Base-by-base conservation (phyloP, 2,888 invertebrate species). In the Gisinianus flammeolus region DNA sequence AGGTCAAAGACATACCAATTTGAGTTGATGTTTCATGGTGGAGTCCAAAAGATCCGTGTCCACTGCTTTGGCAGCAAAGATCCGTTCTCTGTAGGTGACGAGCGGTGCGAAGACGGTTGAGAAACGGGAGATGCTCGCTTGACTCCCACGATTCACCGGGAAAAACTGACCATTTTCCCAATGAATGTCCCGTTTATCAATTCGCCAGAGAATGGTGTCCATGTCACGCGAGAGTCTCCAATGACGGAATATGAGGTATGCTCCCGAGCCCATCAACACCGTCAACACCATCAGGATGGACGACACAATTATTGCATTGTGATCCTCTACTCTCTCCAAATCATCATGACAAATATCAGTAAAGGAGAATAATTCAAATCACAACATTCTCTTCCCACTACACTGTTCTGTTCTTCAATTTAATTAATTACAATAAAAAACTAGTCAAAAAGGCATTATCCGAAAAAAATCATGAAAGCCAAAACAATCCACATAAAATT, bases 221-320 rank as follows among this genome's bases (percentile, higher is more conserved):
- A 97, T 89, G 86, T 96, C 96, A 86, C 96, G 96, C 86, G 97
- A 96, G 87, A 97, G 96, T 56, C 92, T 91, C 96, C 96, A 96
- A 87, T 96, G 96, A 79, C 96, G 91, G 88, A 93, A 94, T 16
- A 94, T 88, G 0, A 95, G 76, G 74, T 81, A 84, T 30, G 78
- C 56, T 10, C 81, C 84, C n/a, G 79, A 73, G 33, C 33, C 44
- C 12, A 64, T 44, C 71, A 79, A 28, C 28, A 70, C 28, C 19
- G 26, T 22, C 30, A 75, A 28, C 30, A 67, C 52, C 1, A 67
- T 52, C 54, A 67, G 30, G 30, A 75, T 67, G 12, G 54, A 75
- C 8, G 75, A 35, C 1, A 67, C 76, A 31, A 79, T 44, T 4
- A 79, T 56, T 1, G 68, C 22, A 24, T 56, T 71, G 58, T 79